Conservation (phyloP, 1,140 invertebrate species). For the Zaprionus gabonicus region DNA sequence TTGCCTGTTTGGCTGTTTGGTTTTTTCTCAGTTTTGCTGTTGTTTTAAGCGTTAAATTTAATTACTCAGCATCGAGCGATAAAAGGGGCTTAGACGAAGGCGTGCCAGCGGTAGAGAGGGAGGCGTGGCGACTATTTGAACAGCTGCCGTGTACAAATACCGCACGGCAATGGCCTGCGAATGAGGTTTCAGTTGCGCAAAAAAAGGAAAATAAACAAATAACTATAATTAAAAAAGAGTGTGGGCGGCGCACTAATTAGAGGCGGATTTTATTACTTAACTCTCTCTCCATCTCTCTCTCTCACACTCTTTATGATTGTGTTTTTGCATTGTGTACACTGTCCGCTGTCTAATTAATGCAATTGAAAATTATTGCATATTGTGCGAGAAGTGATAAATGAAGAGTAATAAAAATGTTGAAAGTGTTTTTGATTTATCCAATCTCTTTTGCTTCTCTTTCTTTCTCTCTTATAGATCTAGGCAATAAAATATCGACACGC, state of each 20-base stretch:
- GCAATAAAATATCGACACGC: not conserved
- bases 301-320: not conserved
- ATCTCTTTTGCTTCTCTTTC: not conserved
- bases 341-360: not conserved
- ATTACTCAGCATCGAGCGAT: conserved; percentile 71
- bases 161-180: conserved; percentile 20
- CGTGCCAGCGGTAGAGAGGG: conserved; percentile 13
- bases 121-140: conserved; percentile 59
- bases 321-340: not conserved
- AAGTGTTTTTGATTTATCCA: not conserved
- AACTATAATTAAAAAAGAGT: conserved; percentile 22
- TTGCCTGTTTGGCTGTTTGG: conserved; percentile 60
- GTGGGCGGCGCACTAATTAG: conserved; percentile 23
- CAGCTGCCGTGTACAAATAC: conserved; percentile 67
- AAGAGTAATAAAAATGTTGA: not conserved
- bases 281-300: not conserved
- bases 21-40: conserved; percentile 47
- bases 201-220: conserved; percentile 24
- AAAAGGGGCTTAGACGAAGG: conserved; percentile 31
- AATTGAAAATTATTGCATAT: conserved; percentile 8
- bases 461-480: not conserved
- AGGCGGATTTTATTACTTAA: not conserved
- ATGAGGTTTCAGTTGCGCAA: conserved; percentile 16
- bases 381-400: not conserved
- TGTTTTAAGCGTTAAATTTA: conserved; percentile 81